Percentiles rank a stretch among this genome's conserved stretches.
Evolutionary conservation across 2,113 vertebrate species (phyloP).

Genomic region (Pipa parva): DNA sequence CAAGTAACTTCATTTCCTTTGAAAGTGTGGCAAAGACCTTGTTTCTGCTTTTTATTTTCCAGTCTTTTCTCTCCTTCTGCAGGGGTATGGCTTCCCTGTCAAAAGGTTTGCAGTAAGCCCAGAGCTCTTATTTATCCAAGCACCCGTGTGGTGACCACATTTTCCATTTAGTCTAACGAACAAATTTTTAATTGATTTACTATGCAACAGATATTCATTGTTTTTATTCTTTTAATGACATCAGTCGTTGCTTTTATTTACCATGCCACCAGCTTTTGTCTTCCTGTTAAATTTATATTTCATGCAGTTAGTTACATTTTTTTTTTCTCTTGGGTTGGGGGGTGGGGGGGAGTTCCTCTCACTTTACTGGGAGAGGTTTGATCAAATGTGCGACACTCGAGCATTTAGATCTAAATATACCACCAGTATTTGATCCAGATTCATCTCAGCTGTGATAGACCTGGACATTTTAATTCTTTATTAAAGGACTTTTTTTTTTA

Average conservation of each 20-base stretch:
- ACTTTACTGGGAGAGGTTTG: slow-evolving; percentile 56
- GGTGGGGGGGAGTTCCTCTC: slow-evolving; percentile 61
- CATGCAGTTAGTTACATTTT: slow-evolving; percentile 55
- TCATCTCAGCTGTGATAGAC: slow-evolving; percentile 72
- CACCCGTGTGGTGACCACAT: slow-evolving; percentile 60
- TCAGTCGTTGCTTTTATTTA: slow-evolving; percentile 61
- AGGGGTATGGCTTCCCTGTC: slow-evolving; percentile 56
- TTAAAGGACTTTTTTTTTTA: slow-evolving; percentile 61
- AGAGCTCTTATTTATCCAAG: slow-evolving; percentile 56
- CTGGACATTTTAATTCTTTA: slow-evolving; percentile 69
- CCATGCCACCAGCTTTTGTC: slow-evolving; percentile 69
- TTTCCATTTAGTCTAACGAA: slow-evolving; percentile 61
- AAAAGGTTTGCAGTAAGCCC: slow-evolving; percentile 64
- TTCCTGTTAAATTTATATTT: slow-evolving; percentile 63
- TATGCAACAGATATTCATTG: slow-evolving; percentile 84
- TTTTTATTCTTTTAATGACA: slow-evolving; percentile 58
- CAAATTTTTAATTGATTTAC: slow-evolving; percentile 77
- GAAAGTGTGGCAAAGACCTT: slow-evolving; percentile 65
- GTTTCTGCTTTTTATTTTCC: slow-evolving; percentile 54
- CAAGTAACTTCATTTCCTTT: neutral
- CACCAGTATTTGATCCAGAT: slow-evolving; percentile 71
- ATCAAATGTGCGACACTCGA: slow-evolving; percentile 75
- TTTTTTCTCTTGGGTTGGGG: no score
- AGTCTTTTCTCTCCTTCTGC: slow-evolving; percentile 53
- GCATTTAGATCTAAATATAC: slow-evolving; percentile 62